A percentile compares a stretch with the other conserved stretches of the same genome.
Evolutionary conservation across 2,888 invertebrate species (phyloP).

Genomic region (Tethea ocularis): DNA sequence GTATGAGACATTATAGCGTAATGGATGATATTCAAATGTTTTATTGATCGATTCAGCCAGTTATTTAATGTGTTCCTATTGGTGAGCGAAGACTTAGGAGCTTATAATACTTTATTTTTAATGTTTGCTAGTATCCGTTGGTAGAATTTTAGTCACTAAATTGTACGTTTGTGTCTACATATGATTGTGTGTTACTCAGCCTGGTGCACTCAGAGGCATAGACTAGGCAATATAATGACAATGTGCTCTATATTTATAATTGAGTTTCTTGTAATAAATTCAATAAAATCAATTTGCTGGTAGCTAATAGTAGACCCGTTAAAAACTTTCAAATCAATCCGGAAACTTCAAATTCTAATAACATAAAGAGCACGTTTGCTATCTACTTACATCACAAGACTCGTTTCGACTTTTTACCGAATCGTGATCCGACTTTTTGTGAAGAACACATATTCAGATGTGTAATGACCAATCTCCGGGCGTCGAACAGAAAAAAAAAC

Average conservation of each 20-base stretch:
- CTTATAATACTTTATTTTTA: too few relatives aligned
- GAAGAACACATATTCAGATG: conserved; percentile 80
- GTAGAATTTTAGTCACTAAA: too few relatives aligned
- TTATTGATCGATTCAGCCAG: conserved; percentile 31
- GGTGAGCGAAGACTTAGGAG: not conserved
- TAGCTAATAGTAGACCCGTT: conserved; percentile 39
- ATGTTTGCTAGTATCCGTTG: too few relatives aligned
- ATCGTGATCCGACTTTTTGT: conserved; percentile 79
- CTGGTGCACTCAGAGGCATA: not conserved
- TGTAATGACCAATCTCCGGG: conserved; percentile 82
- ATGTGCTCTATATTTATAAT: conserved; percentile 25
- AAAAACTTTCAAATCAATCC: conserved; percentile 72
- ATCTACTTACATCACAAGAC: conserved; percentile 73
- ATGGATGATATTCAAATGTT: conserved; percentile 29
- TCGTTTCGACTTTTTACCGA: conserved; percentile 73
- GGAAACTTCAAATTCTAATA: conserved; percentile 77
- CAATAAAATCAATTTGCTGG: conserved; percentile 48
- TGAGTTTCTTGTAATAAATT: conserved; percentile 37
- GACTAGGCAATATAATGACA: conserved; percentile 19
- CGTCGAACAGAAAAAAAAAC: conserved; percentile 68
- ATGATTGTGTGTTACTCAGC: not conserved
- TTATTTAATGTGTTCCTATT: not conserved
- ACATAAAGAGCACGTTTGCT: conserved; percentile 79
- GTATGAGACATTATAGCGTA: conserved; percentile 46
- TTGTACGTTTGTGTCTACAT: not conserved